Conservation (phyloP, 1,140 invertebrate genomes). For the Dendrolimus kikuchii region DNA sequence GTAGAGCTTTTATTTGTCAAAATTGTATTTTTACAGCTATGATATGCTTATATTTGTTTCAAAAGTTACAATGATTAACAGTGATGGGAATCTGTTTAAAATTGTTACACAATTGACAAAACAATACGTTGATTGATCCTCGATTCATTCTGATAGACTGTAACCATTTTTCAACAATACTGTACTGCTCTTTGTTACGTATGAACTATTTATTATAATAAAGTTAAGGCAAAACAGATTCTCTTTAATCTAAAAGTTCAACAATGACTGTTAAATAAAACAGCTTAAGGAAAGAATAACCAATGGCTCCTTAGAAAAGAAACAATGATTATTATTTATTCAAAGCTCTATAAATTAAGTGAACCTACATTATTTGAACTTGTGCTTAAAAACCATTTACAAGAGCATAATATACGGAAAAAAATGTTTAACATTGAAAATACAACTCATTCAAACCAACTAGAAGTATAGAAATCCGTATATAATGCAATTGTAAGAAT, state of each 20-base stretch:
- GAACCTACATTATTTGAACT: slow-evolving; percentile 69
- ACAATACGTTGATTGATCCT: slow-evolving; percentile 51
- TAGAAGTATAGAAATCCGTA: slow-evolving; percentile 12
- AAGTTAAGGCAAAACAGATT: slow-evolving; percentile 70
- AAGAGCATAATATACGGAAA: slow-evolving; percentile 47
- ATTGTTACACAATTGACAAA: slow-evolving; percentile 67
- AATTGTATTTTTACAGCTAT: slow-evolving; percentile 85
- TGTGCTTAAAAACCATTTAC: slow-evolving; percentile 56
- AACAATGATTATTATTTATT: slow-evolving; percentile 35
- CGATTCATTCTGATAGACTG: slow-evolving; percentile 52
- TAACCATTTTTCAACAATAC: slow-evolving; percentile 61
- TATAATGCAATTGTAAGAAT: slow-evolving; percentile 45
- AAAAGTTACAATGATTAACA: slow-evolving; percentile 76
- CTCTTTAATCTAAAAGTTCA: slow-evolving; percentile 68
- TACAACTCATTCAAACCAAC: neutral
- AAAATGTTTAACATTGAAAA: too few species aligned
- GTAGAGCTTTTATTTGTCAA: slow-evolving; percentile 80
- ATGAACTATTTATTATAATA: slow-evolving; percentile 55
- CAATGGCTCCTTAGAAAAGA: slow-evolving; percentile 35
- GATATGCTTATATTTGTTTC: slow-evolving; percentile 88
- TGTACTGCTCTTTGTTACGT: slow-evolving; percentile 61
- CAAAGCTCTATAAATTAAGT: slow-evolving; percentile 62
- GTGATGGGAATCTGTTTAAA: slow-evolving; percentile 45
- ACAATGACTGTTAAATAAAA: slow-evolving; percentile 69
- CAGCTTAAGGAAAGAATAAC: slow-evolving; percentile 50